Percentiles rank a stretch among this genome's conserved stretches.
Conservation (phyloP, 2,888 invertebrate genomes). For the Monoplex corrugatus region DNA sequence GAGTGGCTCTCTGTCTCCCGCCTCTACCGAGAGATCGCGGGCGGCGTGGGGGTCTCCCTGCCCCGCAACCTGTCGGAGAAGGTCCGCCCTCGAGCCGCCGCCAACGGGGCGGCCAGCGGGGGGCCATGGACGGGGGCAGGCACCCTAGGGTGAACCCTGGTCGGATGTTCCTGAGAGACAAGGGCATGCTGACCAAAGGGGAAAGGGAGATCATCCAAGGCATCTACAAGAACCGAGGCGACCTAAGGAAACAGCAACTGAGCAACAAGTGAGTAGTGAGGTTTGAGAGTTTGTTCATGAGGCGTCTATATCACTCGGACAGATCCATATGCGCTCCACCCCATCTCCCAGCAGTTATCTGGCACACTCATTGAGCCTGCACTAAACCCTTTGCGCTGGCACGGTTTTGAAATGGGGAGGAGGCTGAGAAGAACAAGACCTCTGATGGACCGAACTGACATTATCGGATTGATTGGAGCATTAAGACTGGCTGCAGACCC, state of each 20-base stretch:
- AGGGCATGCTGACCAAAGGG: conserved; percentile 73
- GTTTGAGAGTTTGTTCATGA: no score
- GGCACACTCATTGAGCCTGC: no score
- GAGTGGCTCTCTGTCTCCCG: conserved; percentile 64
- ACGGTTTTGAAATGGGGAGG: no score
- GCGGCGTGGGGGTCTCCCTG: conserved; percentile 51
- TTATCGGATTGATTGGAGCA: no score
- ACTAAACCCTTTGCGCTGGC: no score
- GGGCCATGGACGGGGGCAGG: not conserved
- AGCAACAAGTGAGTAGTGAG: not conserved
- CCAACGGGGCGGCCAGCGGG: not conserved
- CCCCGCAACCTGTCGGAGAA: conserved; percentile 54
- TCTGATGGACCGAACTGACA: no score
- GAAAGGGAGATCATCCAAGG: conserved; percentile 75
- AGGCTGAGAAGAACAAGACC: no score
- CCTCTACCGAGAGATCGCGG: conserved; percentile 70
- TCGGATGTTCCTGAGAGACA: conserved; percentile 72
- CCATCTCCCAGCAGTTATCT: no score
- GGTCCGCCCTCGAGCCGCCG: conserved; percentile 48
- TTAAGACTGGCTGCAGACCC: no score
- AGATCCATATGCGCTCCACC: no score
- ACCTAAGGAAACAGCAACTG: conserved; percentile 54
- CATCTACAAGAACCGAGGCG: conserved; percentile 73
- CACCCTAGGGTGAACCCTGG: conserved; percentile 64
- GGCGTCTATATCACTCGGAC: no score